phyloP scores from a whole-genome alignment of 2,113 vertebrate species.

The Trachemys scripta region DNA sequence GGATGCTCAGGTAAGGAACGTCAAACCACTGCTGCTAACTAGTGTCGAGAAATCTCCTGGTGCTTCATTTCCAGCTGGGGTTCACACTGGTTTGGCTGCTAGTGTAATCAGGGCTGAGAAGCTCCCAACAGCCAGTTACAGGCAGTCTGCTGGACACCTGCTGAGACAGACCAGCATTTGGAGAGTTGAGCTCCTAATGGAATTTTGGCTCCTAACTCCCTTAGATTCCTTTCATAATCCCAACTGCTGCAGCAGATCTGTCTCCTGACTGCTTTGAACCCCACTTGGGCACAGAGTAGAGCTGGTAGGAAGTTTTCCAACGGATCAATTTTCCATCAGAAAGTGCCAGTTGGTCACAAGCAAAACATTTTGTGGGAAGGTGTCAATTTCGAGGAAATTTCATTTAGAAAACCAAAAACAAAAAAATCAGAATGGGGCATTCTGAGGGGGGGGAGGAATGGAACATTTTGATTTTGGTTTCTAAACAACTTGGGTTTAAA shows the following conservation, averaged over 20 bases:
- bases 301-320: neutral
- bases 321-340: neutral
- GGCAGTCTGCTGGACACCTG: neutral
- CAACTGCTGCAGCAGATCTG: neutral
- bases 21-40: rapidly evolving
- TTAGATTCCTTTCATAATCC: neutral
- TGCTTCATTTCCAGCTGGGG: neutral
- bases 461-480: neutral
- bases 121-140: neutral
- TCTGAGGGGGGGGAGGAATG: rapidly evolving
- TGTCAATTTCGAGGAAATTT: neutral
- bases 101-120: neutral
- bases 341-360: neutral
- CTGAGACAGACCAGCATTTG: neutral
- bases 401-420: neutral
- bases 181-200: neutral
- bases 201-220: neutral
- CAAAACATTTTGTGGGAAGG: neutral
- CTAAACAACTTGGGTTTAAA: neutral
- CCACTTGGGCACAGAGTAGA: neutral
- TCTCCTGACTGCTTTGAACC: neutral
- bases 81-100: rapidly evolving
- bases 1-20: neutral
- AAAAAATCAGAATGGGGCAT: neutral
- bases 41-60: neutral